Base-by-base conservation (phyloP, 2,113 vertebrate genomes). In the Limanda limanda region DNA sequence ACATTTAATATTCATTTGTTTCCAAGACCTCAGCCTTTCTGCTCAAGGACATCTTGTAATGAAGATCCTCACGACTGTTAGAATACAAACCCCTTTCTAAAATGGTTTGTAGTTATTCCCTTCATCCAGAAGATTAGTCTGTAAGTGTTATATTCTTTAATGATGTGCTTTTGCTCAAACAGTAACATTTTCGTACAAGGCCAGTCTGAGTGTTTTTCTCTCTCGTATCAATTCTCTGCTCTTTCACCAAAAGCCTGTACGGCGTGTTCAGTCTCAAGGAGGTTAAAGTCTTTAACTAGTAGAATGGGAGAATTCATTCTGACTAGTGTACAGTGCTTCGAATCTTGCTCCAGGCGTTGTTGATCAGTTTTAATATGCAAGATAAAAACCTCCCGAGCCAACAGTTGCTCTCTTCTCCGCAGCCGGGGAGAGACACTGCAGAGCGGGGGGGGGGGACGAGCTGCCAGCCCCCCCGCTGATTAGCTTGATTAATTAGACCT, bases 401-500 rank as follows among this genome's bases (percentile, higher is more conserved):
- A 56, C 21, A 58, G 79, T 63, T 2, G 13, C 35, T 74, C 55
- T 8, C 4, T 25, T 71, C 58, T 87, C 71, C 25, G 23, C 65
- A 78, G 83, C 75, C 74, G 48, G 63, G 35, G 71, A 83, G 81
- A 74, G 73, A 86, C 79, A 76, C 82, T 79, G 82, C 86, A 71
- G 80, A 79, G 81, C 45, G 62, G 59, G 52, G 71, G n/a, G n/a
- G n/a, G 71, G 75, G 74, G 76, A 76, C 76, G 66, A 51, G 78
- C 84, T 86, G 85, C 85, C 85, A 84, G 86, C 54, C 60, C 69
- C 69, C 89, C 88, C 59, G 74, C 78, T 88, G 91, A 87, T 89
- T 57, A 88, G 80, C 78, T 82, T 90, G 88, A 91, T 90, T 92
- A 92, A 92, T 90, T 85, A 89, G 88, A 67, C 79, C 72, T 35